Evolutionary conservation across 2,888 invertebrate species (phyloP), one percentile per base, ranked within the genome.

Genomic region (Epinotia demarniana): DNA sequence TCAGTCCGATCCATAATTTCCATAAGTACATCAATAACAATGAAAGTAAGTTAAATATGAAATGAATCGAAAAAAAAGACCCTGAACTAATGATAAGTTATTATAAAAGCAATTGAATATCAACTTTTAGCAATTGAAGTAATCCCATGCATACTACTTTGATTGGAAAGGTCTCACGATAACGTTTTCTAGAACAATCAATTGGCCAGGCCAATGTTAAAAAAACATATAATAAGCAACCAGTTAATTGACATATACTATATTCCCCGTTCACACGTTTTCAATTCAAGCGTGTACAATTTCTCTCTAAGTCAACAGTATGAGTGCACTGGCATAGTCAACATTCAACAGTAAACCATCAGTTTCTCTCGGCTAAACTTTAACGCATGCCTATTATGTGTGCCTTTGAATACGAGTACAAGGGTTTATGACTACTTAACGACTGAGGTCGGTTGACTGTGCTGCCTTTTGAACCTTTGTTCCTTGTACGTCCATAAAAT

Each of bases 191-290:
- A 72, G 43, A 49, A 27, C 39, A 57, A 70, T 55, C 70, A 71
- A 66, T 74, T 49, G 33, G 49, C 70, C 60, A 55, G 33, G 58
- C 70, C 60, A 55, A 68, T 27, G 33, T n/a, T 23, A 33, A 69
- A 68, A 68, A 57, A 58, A 58, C 33, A 49, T 46, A 64, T 70
- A 75, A 70, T 64, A 66, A 75, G 66, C 43, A 49, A 39, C 39
- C 39, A 55, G 19, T 60, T 64, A 72, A 70, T 70, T 55, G 60
- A 49, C 57, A 63, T 18, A 70, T 58, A 60, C 43, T 49, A 46
- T n/a, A n/a, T n/a, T 58, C 64, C 60, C 46, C 58, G 66, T 75
- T 75, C 75, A 61, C 75, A 75, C 75, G 75, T 75, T 72, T 72
- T 46, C 66, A 43, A 75, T 66, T 75, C 62, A 53, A 58, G 64